These are phyloP conservation scores for Pinna nobilis DNA, from an alignment of 1,140 invertebrate species.

Conservation along the genomic window DNA sequence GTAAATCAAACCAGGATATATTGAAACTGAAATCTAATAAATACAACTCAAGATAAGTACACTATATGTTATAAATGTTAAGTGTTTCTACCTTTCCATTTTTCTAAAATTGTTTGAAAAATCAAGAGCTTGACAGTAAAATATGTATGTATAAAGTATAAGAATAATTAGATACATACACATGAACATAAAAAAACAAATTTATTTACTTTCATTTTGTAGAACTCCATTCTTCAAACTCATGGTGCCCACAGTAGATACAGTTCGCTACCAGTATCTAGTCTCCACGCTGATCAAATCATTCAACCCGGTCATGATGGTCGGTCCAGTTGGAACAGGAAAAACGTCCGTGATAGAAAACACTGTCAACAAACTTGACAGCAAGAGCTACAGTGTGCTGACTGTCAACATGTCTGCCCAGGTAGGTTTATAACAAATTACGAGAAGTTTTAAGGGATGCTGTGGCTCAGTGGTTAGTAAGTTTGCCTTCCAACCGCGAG, in stretches of 20 bases:
- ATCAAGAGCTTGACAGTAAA: no score
- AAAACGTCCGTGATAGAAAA: constrained; percentile 86
- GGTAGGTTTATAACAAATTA: constrained; percentile 63
- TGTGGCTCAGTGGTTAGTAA: no score
- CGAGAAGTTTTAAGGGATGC: no score
- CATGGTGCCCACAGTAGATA: constrained; percentile 89
- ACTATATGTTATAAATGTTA: no score
- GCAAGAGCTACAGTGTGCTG: constrained; percentile 80
- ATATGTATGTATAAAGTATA: no score
- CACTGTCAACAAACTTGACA: constrained; percentile 80
- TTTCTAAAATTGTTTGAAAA: no score
- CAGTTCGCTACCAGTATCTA: constrained; percentile 85
- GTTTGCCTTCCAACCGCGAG: no score
- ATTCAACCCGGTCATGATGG: constrained; percentile 83
- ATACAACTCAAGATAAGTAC: no score
- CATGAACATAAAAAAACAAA: neutral
- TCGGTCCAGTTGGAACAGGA: constrained; percentile 86
- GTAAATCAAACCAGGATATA: no score
- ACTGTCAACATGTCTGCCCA: constrained; percentile 90
- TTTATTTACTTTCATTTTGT: constrained; percentile 52
- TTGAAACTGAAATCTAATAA: no score
- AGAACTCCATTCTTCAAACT: constrained; percentile 87
- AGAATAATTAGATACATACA: neutral
- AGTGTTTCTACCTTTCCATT: no score
- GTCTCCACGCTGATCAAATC: constrained; percentile 79